phyloP scores from a whole-genome alignment of 1,140 invertebrate genomes.

The Conus ventricosus region DNA sequence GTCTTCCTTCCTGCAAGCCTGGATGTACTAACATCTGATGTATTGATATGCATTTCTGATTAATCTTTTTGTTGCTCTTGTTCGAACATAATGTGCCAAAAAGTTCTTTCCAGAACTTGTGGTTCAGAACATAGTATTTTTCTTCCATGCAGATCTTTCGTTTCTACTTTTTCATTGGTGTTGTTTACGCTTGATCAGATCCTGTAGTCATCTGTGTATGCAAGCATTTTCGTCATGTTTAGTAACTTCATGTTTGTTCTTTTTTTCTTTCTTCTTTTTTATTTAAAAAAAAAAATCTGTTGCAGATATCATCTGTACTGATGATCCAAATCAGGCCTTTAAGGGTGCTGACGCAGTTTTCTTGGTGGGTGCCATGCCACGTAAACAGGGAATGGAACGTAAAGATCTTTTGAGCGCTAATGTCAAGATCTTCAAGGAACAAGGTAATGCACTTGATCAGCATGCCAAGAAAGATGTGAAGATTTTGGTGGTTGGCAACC shows the following conservation, averaged over 20 bases:
- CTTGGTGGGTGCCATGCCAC: slow-evolving; percentile 98
- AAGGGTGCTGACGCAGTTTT: slow-evolving; percentile 97
- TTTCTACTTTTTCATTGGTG: no score
- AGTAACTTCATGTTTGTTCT: neutral
- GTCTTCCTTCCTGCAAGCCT: no score
- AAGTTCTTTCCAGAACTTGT: no score
- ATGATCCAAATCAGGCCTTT: slow-evolving; percentile 91
- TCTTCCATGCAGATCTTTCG: no score
- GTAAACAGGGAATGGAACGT: slow-evolving; percentile 98
- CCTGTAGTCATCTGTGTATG: no score
- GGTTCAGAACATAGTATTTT: no score
- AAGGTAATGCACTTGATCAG: slow-evolving; percentile 94
- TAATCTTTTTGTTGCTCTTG: no score
- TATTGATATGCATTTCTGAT: no score
- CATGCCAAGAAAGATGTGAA: slow-evolving; percentile 96
- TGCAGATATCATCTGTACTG: slow-evolving; percentile 88
- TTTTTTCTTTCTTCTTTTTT: neutral
- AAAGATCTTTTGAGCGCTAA: slow-evolving; percentile 97
- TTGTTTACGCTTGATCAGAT: no score
- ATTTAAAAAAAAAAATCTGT: neutral
- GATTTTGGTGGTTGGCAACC: slow-evolving; percentile 97
- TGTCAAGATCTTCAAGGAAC: slow-evolving; percentile 98
- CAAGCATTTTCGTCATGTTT: no score
- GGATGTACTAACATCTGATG: no score
- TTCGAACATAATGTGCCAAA: no score